Evolutionary conservation across 2,888 invertebrate genomes (phyloP).

Genomic region (Gymnosoma rotundatum): DNA sequence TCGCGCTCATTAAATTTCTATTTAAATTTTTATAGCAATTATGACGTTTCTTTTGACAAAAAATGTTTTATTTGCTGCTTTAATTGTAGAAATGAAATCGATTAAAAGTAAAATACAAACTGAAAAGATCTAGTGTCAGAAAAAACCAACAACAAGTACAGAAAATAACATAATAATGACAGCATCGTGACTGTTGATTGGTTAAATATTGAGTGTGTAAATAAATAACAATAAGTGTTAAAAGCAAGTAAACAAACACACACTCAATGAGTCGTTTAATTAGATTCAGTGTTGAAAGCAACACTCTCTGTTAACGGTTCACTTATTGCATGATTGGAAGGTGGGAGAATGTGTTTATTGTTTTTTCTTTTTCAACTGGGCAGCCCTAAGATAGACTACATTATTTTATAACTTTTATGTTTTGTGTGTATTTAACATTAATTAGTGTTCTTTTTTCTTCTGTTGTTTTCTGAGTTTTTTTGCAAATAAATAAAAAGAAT

Average conservation of each 20-base stretch:
- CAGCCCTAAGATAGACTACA: conserved; percentile 9
- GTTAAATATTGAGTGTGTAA: conserved; percentile 24
- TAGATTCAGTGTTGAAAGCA: conserved; percentile 5
- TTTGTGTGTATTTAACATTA: neutral
- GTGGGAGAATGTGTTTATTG: neutral
- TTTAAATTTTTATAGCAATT: conserved; percentile 17
- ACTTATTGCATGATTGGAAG: neutral
- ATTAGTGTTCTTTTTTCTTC: neutral
- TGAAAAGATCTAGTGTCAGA: neutral
- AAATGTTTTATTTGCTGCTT: neutral
- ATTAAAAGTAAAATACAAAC: conserved; percentile 10
- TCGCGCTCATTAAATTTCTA: neutral
- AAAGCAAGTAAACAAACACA: neutral
- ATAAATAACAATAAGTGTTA: conserved; percentile 20
- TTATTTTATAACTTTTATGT: neutral
- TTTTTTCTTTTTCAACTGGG: neutral
- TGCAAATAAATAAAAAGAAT: too few relatives aligned
- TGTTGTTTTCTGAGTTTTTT: too few relatives aligned
- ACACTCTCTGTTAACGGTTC: conserved; percentile 14
- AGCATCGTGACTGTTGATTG: conserved; percentile 28
- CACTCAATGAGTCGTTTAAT: conserved; percentile 22
- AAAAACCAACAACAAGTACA: conserved; percentile 22
- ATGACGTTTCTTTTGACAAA: neutral
- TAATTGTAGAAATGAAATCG: neutral
- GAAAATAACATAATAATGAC: conserved; percentile 5